Percentiles rank a stretch among this genome's conserved stretches.
phyloP scores from a whole-genome alignment of 2,888 invertebrate species.

The Teleogryllus oceanicus region DNA sequence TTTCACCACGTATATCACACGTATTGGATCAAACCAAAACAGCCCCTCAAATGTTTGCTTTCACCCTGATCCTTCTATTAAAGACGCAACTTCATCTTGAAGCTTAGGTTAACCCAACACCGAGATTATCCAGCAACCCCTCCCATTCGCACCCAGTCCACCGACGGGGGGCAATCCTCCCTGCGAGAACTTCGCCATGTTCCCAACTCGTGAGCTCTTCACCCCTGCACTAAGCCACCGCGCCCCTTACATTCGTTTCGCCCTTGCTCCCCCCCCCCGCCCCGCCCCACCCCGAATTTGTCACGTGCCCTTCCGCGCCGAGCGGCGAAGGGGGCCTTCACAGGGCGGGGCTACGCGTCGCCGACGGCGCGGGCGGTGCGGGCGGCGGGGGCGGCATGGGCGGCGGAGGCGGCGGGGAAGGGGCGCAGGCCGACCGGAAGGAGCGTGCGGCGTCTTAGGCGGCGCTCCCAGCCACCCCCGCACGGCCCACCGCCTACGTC shows the following conservation, averaged over 20 bases:
- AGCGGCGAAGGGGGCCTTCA: slow-evolving; percentile 25
- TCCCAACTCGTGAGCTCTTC: too few species aligned
- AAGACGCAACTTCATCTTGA: too few species aligned
- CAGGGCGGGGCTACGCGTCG: slow-evolving; percentile 29
- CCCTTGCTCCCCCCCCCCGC: slow-evolving; percentile 12
- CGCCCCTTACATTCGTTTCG: slow-evolving; percentile 6
- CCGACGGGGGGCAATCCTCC: too few species aligned
- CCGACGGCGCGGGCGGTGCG: neutral
- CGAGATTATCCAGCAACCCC: neutral
- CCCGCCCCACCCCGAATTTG: slow-evolving; percentile 31
- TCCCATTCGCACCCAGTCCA: neutral
- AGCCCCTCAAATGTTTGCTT: too few species aligned
- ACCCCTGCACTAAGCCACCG: neutral
- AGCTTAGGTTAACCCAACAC: too few species aligned
- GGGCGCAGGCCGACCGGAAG: slow-evolving; percentile 18
- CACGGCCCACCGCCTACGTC: neutral
- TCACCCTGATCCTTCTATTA: too few species aligned
- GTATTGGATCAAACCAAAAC: too few species aligned
- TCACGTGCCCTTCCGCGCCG: slow-evolving; percentile 18
- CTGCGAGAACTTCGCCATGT: too few species aligned
- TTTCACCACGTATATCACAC: too few species aligned
- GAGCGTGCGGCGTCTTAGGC: neutral
- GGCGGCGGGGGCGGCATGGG: too few species aligned
- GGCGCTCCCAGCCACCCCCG: neutral
- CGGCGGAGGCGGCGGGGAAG: neutral